Evolutionary conservation across 2,113 vertebrate genomes (phyloP).

Genomic region (Atractosteus spatula): DNA sequence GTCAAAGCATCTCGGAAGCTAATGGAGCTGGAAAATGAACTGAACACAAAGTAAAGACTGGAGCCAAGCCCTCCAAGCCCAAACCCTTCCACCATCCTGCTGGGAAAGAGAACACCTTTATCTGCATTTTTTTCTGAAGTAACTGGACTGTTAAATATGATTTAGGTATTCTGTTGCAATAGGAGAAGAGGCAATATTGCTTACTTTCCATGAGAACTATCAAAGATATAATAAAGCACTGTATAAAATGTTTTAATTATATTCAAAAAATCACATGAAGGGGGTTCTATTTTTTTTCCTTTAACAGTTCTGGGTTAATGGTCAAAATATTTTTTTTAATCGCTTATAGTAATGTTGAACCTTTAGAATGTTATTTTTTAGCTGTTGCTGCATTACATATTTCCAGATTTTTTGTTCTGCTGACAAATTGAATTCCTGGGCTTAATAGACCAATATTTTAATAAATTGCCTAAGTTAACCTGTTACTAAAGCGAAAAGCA

Average conservation of each 20-base stretch:
- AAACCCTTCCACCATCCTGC: not conserved
- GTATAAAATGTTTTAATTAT: conserved; percentile 75
- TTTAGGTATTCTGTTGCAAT: conserved; percentile 61
- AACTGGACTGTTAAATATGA: conserved; percentile 67
- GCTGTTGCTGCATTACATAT: conserved; percentile 45
- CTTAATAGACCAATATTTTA: conserved; percentile 33
- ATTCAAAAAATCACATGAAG: conserved; percentile 61
- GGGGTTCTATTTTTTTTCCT: conserved; percentile 68
- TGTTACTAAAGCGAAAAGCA: no score
- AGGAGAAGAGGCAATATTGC: conserved; percentile 58
- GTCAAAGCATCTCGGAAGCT: conserved; percentile 95
- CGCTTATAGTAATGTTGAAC: conserved; percentile 65
- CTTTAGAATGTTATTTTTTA: conserved; percentile 65
- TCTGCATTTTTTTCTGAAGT: conserved; percentile 48
- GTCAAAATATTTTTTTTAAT: conserved; percentile 41
- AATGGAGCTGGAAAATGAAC: conserved; percentile 95
- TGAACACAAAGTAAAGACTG: conserved; percentile 83
- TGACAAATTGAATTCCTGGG: conserved; percentile 33
- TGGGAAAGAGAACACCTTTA: conserved; percentile 22
- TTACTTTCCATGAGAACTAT: conserved; percentile 62
- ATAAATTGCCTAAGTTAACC: not conserved
- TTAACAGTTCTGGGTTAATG: conserved; percentile 47
- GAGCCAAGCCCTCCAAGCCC: conserved; percentile 36
- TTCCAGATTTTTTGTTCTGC: conserved; percentile 44
- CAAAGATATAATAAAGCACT: conserved; percentile 75